Evolutionary conservation across 1,140 invertebrate genomes (phyloP), one percentile per base, ranked within the genome.

Genomic region (Orius laevigatus): DNA sequence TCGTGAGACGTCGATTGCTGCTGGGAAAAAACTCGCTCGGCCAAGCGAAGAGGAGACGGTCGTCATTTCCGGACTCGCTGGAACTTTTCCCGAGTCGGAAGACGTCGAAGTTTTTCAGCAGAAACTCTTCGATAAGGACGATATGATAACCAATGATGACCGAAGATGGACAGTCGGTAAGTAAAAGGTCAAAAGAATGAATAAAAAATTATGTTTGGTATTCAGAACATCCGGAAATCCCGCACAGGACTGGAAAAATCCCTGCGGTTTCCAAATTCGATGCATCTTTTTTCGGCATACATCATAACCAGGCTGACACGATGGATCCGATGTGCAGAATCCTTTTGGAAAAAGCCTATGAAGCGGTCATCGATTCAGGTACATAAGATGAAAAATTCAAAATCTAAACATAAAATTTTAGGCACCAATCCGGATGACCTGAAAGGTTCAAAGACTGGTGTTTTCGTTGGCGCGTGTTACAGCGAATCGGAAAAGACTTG

Each of bases 301-400:
- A 84, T 56, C 78, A 73, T 56, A 82, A 84, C 52, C 84, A 91
- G 61, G 85, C 85, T 0, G 73, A 89, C 51, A 73, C 72, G 8
- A 84, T 91, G 82, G 90, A 94, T 57, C 88, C 88, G 0, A 86
- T 90, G 76, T 74, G 83, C 55, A 70, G 89, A 49, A 73, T 90
- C 49, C 62, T 93, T 11, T 61, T 94, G 18, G 90, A 95, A 64
- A 77, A 81, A 41, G 68, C 84, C 0, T 82, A 85, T 57, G 89
- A 93, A 66, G 83, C 87, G 1, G 74, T 93, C n/a, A 66, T 90
- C 49, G 90, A 95, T 72, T 81, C 89, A 50, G 89, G 89, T 67
- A 55, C 32, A 19, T 52, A 45, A 40, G 9, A 34, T 16, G 25
- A 45, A n/a, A 18, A 43, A 43, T 14, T 14, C 8, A 4, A 25